Conservation (phyloP, 2,113 vertebrate species). For the Galbula dea region DNA sequence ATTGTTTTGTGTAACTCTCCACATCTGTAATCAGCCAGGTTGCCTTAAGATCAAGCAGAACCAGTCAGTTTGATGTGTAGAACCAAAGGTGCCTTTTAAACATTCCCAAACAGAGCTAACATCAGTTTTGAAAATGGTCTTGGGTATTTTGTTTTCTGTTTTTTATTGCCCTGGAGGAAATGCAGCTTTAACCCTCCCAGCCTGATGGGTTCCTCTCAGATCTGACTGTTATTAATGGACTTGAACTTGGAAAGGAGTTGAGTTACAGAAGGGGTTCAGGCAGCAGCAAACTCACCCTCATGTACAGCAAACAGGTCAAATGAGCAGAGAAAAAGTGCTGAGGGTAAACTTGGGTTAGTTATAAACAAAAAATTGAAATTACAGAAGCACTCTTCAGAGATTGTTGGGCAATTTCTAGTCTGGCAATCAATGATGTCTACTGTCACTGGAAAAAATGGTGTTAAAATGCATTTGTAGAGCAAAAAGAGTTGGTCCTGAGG, state of each 20-base stretch:
- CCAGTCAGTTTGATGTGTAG: not conserved
- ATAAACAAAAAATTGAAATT: not conserved
- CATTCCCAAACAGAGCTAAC: not conserved
- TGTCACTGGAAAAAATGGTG: not conserved
- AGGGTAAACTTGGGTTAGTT: not conserved
- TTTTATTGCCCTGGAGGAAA: not conserved
- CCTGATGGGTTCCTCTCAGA: constrained; percentile 7
- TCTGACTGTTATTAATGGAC: not conserved
- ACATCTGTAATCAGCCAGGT: not conserved
- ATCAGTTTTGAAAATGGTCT: not conserved
- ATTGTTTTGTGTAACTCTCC: not conserved
- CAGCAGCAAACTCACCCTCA: not conserved
- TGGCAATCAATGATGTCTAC: rapidly evolving
- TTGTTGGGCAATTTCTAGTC: not conserved
- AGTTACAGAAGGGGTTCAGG: not conserved
- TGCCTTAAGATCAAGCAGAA: not conserved
- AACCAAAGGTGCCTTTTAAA: not conserved
- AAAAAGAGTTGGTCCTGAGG: not conserved
- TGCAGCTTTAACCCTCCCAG: not conserved
- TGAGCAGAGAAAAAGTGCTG: not conserved
- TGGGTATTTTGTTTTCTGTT: not conserved
- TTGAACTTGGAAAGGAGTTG: not conserved
- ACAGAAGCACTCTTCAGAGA: rapidly evolving
- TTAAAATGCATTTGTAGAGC: not conserved
- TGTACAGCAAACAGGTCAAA: not conserved